Evolutionary conservation across 1,140 invertebrate genomes (phyloP).

Genomic region (Saccostrea cuccullata): DNA sequence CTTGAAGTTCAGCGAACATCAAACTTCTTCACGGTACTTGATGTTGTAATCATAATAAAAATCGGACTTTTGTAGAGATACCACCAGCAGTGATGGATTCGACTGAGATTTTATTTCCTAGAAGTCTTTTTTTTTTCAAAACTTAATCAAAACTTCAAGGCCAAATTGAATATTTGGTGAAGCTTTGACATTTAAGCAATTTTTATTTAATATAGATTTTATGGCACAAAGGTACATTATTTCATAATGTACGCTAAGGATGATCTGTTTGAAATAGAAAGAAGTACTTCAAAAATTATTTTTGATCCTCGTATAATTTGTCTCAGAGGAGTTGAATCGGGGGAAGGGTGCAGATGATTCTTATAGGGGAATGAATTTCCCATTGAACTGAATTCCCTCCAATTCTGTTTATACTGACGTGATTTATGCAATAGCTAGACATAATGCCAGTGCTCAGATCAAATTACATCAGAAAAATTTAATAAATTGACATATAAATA

Average conservation of each 20-base stretch:
- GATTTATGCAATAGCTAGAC: not conserved
- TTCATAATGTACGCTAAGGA: not conserved
- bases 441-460: not conserved
- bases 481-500: not conserved
- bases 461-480: not conserved
- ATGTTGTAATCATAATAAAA: conserved; percentile 23
- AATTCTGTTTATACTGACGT: not conserved
- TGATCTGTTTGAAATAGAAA: conserved; percentile 3
- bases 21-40: not conserved
- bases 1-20: conserved; percentile 19
- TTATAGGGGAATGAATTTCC: not conserved
- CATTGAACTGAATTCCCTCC: conserved; percentile 11
- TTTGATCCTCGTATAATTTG: not conserved
- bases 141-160: conserved; percentile 27
- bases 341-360: not conserved
- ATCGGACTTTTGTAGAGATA: not conserved
- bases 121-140: not conserved
- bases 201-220: conserved; percentile 28
- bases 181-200: not conserved
- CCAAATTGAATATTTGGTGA: not conserved
- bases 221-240: not conserved
- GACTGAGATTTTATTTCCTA: conserved; percentile 17
- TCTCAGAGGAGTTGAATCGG: not conserved
- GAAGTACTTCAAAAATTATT: not conserved
- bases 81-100: conserved; percentile 9